Percentiles rank a stretch among this genome's conserved stretches.
Evolutionary conservation across 2,888 invertebrate genomes (phyloP).

Genomic region (Bombylius major): DNA sequence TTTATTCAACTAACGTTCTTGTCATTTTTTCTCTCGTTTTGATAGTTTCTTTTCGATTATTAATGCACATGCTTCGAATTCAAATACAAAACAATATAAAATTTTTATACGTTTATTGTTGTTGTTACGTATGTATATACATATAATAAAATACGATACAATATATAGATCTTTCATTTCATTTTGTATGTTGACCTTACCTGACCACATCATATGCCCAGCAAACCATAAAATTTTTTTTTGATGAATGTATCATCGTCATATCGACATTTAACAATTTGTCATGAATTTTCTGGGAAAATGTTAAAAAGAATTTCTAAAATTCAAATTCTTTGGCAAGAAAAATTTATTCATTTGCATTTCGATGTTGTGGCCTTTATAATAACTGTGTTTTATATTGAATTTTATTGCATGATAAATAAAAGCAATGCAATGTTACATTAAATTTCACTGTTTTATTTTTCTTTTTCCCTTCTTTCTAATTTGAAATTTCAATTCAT

Average conservation of each 20-base stretch:
- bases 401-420: no score
- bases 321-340: neutral
- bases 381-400: no score
- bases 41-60: neutral
- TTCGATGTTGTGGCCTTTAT: neutral
- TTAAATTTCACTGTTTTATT: no score
- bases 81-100: neutral
- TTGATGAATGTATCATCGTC: neutral
- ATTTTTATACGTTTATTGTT: no score
- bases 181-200: neutral
- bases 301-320: neutral
- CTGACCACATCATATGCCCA: neutral
- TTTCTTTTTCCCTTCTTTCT: no score
- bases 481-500: no score
- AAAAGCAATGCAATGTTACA: no score
- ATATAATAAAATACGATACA: no score
- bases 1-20: neutral
- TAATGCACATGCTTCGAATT: neutral
- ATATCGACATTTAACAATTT: neutral
- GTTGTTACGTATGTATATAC: no score
- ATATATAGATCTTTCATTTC: neutral
- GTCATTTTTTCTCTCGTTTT: neutral
- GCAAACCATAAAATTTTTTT: no score
- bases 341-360: neutral
- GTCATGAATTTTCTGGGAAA: neutral